Evolutionary conservation across 2,797 vertebrate genomes (phyloP), one percentile per base, ranked within the genome.

Genomic region (Falco rusticolus): DNA sequence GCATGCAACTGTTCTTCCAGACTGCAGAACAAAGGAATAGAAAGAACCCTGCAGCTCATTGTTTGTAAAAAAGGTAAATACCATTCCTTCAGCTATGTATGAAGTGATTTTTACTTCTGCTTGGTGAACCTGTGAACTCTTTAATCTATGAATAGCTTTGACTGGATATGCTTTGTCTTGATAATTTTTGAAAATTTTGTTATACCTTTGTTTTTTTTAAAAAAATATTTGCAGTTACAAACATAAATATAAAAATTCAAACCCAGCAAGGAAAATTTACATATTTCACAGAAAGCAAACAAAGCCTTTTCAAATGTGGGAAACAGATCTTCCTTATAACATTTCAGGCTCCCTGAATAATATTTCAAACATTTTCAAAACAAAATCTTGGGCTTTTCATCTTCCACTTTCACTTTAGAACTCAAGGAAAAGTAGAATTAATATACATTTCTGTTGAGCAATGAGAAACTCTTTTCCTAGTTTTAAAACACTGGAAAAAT

Each of bases 161-260:
- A 26, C 10, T 63, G 25, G 4, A 21, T 70, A 60, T 22, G 31
- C 11, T 87, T 75, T 74, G 11, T 33, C 33, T 39, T 59, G 16
- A 45, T 33, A 81, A 31, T n/a, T n/a, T 7, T 56, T 65, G 16
- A 68, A 39, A 24, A 39, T 87, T 81, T 68, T 60, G 1, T 71
- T 63, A 50, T 37, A 45, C 2, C 1, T 14, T 54, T 10, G 1
- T 8, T 51, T 71, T 86, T 2, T 4, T 41, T 5, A 10, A 56
- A 59, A 29, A 56, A 74, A 47, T 29, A 65, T 59, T 68, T 60
- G 5, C 16, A 47, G 8, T 39, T 88, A 54, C 4, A 85, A 57
- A 65, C 20, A 45, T 10, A 2, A 66, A 59, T 61, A 48, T 34
- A 74, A 90, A 50, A 48, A 33, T 26, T 59, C 25, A 79, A 17